A percentile compares a stretch with the other conserved stretches of the same genome.
These are phyloP conservation scores for Dromas ardeola DNA, from an alignment of 2,113 vertebrate species.

Conservation along the genomic window DNA sequence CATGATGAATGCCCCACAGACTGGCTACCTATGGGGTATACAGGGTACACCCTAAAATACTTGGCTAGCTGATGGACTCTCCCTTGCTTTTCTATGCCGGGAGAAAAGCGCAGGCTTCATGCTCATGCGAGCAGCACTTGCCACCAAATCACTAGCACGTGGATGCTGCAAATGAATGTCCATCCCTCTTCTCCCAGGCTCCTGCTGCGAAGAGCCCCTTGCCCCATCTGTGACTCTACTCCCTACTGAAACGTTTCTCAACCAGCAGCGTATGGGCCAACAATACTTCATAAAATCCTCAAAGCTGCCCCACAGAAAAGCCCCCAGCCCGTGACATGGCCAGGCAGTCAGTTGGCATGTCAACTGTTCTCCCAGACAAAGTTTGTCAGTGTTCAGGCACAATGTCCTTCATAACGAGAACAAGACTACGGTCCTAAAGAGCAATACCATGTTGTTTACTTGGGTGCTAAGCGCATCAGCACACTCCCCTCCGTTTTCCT, in stretches of 20 bases:
- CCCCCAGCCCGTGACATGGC: fast-evolving
- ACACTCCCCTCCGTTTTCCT: not conserved
- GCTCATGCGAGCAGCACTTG: not conserved
- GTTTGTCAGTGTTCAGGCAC: not conserved
- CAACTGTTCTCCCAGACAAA: not conserved
- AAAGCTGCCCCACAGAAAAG: not conserved
- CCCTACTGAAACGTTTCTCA: not conserved
- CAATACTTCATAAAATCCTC: not conserved
- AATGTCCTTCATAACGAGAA: not conserved
- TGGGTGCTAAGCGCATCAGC: not conserved
- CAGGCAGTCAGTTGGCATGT: not conserved
- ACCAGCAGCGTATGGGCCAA: not conserved
- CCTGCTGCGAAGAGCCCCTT: not conserved
- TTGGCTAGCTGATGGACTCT: not conserved
- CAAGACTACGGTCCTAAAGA: not conserved
- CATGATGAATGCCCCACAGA: not conserved
- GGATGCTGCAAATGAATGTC: not conserved
- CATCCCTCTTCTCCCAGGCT: not conserved
- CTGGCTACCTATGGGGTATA: not conserved
- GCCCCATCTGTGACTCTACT: not conserved
- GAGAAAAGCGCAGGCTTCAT: not conserved
- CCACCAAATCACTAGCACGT: fast-evolving
- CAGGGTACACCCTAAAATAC: not conserved
- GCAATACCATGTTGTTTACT: not conserved
- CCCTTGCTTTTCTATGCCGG: not conserved